Evolutionary conservation across 1,140 invertebrate genomes (phyloP), one percentile per base, ranked within the genome.

Genomic region (Ganaspis sp.): DNA sequence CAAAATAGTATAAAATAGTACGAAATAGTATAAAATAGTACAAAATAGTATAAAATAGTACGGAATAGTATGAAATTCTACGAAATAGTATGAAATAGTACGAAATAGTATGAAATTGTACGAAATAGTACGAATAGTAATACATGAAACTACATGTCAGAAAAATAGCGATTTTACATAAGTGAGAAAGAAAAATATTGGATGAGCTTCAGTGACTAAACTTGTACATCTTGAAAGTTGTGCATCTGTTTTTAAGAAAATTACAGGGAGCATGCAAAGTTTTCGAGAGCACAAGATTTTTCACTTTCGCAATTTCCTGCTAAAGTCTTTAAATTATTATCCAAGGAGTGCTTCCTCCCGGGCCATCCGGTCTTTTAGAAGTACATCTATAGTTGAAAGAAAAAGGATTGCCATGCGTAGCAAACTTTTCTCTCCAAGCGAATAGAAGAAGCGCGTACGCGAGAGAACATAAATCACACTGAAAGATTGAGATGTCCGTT

Each of bases 401-500:
- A 58, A 23, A 19, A 58, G 19, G 23, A 64, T 64, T 64, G 26
- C 15, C 5, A 64, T 64, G 58, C 23, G 58, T 64, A 12, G 19
- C 5, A 21, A 64, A 64, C 29, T 64, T 64, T 34, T 6, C 12
- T 29, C 23, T 29, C 9, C 45, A 40, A 40, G 53, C 2, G 1
- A 29, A 21, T 26, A 26, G 58, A 64, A 64, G 23, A 64, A 54
- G 21, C 3, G 58, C 9, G 54, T 58, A 29, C 21, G n/a, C 58
- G 58, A 15, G 15, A 58, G 23, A 64, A 29, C 58, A 64, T 75
- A 80, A 78, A 83, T 78, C 74, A 82, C 79, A 72, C 23, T 40
- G 23, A 69, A n/a, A 81, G 70, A 83, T 83, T 81, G 76, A 81
- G 73, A 75, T 73, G 74, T 70, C 72, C 40, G 40, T 75, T 73